Evolutionary conservation across 2,888 invertebrate genomes (phyloP).

Genomic region (Tromatobia lineatoria): DNA sequence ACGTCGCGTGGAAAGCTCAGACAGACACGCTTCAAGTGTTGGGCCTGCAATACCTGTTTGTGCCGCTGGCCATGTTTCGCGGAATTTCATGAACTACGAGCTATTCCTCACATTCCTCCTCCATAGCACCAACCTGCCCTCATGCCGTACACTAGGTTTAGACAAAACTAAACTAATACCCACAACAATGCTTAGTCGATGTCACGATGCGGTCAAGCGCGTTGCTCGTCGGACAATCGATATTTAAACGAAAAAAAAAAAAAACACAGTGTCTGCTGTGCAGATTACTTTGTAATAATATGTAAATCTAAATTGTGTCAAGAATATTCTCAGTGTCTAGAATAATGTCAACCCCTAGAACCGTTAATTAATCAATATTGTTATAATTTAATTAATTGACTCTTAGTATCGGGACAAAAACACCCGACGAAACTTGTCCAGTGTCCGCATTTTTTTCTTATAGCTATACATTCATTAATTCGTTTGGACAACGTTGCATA

Average conservation of each 20-base stretch:
- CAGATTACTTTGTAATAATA: constrained; percentile 44
- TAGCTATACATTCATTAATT: background rate
- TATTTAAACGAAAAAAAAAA: constrained; percentile 1
- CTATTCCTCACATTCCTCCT: constrained; percentile 84
- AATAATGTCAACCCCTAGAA: constrained; percentile 2
- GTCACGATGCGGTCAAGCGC: constrained; percentile 28
- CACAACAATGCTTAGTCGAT: constrained; percentile 70
- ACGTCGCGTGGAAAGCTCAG: constrained; percentile 85
- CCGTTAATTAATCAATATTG: constrained; percentile 1
- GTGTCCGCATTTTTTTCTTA: background rate
- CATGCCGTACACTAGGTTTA: constrained; percentile 68
- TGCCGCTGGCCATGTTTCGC: constrained; percentile 85
- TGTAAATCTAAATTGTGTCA: constrained; percentile 24
- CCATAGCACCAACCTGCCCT: constrained; percentile 84
- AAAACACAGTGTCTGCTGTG: constrained; percentile 56
- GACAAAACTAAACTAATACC: constrained; percentile 70
- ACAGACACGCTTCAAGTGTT: constrained; percentile 86
- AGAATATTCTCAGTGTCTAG: constrained; percentile 23
- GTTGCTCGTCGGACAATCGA: constrained; percentile 44
- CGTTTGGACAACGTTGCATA: constrained; percentile 14
- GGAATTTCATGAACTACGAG: constrained; percentile 84
- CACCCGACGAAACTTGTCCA: constrained; percentile 6
- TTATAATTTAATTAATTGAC: constrained; percentile 27
- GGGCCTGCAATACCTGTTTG: constrained; percentile 85
- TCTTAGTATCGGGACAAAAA: background rate